phyloP scores from a whole-genome alignment of 1,140 invertebrate species.

The Drosophila simulans region DNA sequence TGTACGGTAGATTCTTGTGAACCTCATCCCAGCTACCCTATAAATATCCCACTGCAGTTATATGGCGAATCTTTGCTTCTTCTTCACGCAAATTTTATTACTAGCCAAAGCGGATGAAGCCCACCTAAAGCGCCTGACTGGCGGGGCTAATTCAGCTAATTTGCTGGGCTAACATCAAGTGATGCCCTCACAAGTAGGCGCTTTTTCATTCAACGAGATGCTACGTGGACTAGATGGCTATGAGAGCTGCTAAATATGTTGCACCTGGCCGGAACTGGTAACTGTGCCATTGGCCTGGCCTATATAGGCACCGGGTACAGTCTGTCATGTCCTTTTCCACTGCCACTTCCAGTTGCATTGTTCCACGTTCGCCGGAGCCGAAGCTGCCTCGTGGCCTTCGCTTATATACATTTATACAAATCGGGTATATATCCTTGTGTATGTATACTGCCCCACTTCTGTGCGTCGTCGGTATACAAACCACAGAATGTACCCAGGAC shows the following conservation, averaged over 20 bases:
- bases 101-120: not conserved
- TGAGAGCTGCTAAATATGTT: not conserved
- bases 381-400: slow-evolving; percentile 9
- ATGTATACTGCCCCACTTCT: slow-evolving; percentile 4
- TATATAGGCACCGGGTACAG: slow-evolving; percentile 68
- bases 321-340: slow-evolving; percentile 53
- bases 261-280: slow-evolving; percentile 18
- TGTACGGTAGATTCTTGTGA: no score
- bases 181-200: slow-evolving; percentile 11
- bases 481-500: slow-evolving; percentile 35
- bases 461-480: slow-evolving; percentile 11
- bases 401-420: slow-evolving; percentile 8
- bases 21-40: not conserved
- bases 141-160: not conserved
- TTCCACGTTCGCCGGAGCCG: slow-evolving; percentile 39
- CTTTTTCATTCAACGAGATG: slow-evolving; percentile 53
- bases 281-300: slow-evolving; percentile 71
- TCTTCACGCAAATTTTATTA: slow-evolving; percentile 23
- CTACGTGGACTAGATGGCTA: slow-evolving; percentile 18
- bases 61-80: slow-evolving; percentile 17
- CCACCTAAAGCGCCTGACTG: not conserved
- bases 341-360: slow-evolving; percentile 62
- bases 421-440: not conserved
- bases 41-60: slow-evolving; percentile 44
- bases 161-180: slow-evolving; percentile 8